Conservation (phyloP, 2,888 invertebrate species). For the Leptopilina myrica region DNA sequence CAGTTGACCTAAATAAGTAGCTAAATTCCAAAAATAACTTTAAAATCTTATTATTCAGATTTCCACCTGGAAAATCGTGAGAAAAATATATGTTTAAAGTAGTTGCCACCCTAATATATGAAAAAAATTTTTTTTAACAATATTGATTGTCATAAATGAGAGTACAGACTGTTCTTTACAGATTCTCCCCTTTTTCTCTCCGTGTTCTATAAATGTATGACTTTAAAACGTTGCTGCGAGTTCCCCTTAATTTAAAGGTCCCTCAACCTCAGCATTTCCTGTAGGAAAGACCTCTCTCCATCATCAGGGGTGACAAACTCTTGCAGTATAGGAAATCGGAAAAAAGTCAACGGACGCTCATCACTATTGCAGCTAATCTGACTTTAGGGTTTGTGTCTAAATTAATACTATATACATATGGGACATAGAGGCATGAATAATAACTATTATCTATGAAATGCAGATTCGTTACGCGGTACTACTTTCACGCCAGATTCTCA, state of each 20-base stretch:
- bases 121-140: background rate
- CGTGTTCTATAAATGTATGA: slow-evolving; percentile 37
- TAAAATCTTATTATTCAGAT: too few species aligned
- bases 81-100: too few species aligned
- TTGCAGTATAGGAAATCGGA: slow-evolving; percentile 47
- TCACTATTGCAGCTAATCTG: slow-evolving; percentile 37
- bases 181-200: slow-evolving; percentile 32
- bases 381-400: background rate
- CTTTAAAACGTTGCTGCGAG: slow-evolving; percentile 27
- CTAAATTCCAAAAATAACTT: too few species aligned
- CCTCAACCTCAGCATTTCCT: slow-evolving; percentile 48
- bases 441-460: slow-evolving; percentile 15
- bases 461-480: slow-evolving; percentile 21
- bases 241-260: slow-evolving; percentile 48
- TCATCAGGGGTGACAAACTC: slow-evolving; percentile 40
- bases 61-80: too few species aligned
- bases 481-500: slow-evolving; percentile 27
- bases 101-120: too few species aligned
- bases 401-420: slow-evolving; percentile 15
- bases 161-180: slow-evolving; percentile 40
- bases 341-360: slow-evolving; percentile 47
- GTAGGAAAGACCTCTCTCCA: slow-evolving; percentile 44
- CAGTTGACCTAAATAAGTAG: too few species aligned
- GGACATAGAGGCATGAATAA: background rate
- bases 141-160: slow-evolving; percentile 30